Base-by-base conservation (phyloP, 1,140 invertebrate genomes). In the Trichonephila clavata region DNA sequence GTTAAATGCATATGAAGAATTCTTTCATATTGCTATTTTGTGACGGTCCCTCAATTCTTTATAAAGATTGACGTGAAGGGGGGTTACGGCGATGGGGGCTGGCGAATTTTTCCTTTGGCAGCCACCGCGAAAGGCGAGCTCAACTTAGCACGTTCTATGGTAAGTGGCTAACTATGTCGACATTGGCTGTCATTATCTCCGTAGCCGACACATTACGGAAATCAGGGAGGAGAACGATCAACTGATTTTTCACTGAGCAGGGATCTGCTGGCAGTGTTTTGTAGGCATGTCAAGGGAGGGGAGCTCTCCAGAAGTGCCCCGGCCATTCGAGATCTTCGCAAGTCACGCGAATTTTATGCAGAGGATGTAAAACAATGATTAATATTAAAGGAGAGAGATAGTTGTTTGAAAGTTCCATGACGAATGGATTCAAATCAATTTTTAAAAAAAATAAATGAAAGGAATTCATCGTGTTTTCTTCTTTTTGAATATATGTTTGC, bases 151-250 rank as follows among this genome's bases (percentile, higher is more conserved):
- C 81, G 83, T 84, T 84, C 83, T 57, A 60, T 60, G 83, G 83
- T 84, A 84, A 84, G 83, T 84, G 83, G 83, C 83, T 84, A 60
- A 59, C 83, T 84, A 84, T 84, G 83, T 60, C 50, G 83, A 84
- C 83, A 60, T 84, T 57, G 83, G 83, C 83, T 84, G 83, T 84
- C 83, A 59, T 84, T 59, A 59, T 59, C 83, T 59, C 83, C 50
- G 43, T 10, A 57, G 81, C 83, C 50, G 83, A 59, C 50, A 59
- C 83, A 84, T 84, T 84, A 84, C n/a, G 83, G 50, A 77, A 77
- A 77, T 77, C 71, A 77, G 71, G 71, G 71, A 77, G 71, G 71
- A 77, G 71, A 77, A 27, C 50, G 83, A 84, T 59, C 83, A 59
- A 84, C 83, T 84, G 83, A 84, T 84, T 60, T 84, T 84, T 84